Evolutionary conservation across 2,888 invertebrate genomes (phyloP).

Genomic region (Acleris sparsana): DNA sequence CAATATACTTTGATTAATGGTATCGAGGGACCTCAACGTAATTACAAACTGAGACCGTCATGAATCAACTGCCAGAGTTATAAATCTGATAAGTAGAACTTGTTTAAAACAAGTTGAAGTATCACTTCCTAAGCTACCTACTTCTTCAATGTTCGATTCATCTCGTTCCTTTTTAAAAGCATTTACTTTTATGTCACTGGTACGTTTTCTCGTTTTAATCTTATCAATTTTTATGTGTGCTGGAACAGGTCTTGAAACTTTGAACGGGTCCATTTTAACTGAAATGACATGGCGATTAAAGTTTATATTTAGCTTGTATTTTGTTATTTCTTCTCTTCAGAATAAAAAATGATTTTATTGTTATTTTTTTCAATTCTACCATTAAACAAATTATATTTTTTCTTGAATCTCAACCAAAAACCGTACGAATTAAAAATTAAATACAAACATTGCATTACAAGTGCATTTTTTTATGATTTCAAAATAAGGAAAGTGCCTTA

Average conservation of each 20-base stretch:
- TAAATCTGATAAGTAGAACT: slow-evolving; percentile 77
- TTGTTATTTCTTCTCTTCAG: background rate
- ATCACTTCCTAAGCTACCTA: slow-evolving; percentile 52
- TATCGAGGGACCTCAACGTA: slow-evolving; percentile 72
- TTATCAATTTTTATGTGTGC: slow-evolving; percentile 57
- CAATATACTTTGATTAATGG: slow-evolving; percentile 81
- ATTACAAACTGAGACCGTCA: slow-evolving; percentile 75
- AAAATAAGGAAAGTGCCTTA: too few species aligned
- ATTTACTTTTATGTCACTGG: slow-evolving; percentile 40
- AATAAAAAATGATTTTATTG: background rate
- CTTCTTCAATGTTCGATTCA: slow-evolving; percentile 29
- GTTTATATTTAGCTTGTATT: slow-evolving; percentile 14
- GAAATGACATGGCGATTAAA: slow-evolving; percentile 4
- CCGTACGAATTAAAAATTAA: too few species aligned
- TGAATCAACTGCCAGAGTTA: slow-evolving; percentile 77
- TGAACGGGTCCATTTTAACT: slow-evolving; percentile 43
- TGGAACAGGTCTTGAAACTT: slow-evolving; percentile 47
- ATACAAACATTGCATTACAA: too few species aligned
- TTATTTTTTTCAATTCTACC: too few species aligned
- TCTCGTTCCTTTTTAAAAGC: slow-evolving; percentile 32
- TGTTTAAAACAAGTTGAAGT: slow-evolving; percentile 59
- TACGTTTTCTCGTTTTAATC: slow-evolving; percentile 58
- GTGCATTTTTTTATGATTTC: too few species aligned
- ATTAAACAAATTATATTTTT: too few species aligned
- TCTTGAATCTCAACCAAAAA: too few species aligned